Percentiles rank a stretch among this genome's conserved stretches.
Conservation (phyloP, 2,888 invertebrate species). For the Taenaris catops region DNA sequence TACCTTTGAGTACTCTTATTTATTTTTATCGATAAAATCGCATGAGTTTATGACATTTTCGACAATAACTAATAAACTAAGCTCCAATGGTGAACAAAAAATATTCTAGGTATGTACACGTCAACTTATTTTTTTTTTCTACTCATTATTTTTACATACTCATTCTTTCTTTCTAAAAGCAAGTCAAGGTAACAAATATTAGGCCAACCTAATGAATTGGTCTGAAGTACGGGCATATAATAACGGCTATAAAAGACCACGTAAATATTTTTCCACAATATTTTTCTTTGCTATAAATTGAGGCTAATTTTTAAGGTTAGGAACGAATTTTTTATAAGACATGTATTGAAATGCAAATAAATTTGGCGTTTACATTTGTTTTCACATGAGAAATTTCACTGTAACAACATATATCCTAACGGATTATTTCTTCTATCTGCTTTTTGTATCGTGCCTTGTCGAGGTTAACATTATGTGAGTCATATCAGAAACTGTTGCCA, state of each 20-base stretch:
- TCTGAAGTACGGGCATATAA: background rate
- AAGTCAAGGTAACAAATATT: slow-evolving; percentile 5
- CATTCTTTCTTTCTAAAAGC: background rate
- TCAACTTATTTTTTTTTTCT: background rate
- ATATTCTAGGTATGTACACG: background rate
- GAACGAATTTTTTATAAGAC: slow-evolving; percentile 5
- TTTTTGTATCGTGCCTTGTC: too few species aligned
- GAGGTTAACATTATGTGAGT: too few species aligned
- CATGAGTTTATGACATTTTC: too few species aligned
- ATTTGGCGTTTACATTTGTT: too few species aligned
- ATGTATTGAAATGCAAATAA: slow-evolving; percentile 5
- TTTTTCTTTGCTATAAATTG: slow-evolving; percentile 5
- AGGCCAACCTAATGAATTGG: background rate
- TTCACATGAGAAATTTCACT: too few species aligned
- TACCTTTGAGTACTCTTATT: too few species aligned
- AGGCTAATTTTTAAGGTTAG: slow-evolving; percentile 6
- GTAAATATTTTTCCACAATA: slow-evolving; percentile 4
- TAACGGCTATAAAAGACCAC: slow-evolving; percentile 5
- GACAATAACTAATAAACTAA: too few species aligned
- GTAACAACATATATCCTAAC: too few species aligned
- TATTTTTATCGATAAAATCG: too few species aligned
- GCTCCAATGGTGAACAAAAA: too few species aligned
- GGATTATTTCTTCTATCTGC: too few species aligned
- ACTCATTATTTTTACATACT: background rate
- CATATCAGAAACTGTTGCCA: too few species aligned